These are phyloP conservation scores for Cottus gobio DNA, from an alignment of 2,113 vertebrate genomes.

Conservation along the genomic window DNA sequence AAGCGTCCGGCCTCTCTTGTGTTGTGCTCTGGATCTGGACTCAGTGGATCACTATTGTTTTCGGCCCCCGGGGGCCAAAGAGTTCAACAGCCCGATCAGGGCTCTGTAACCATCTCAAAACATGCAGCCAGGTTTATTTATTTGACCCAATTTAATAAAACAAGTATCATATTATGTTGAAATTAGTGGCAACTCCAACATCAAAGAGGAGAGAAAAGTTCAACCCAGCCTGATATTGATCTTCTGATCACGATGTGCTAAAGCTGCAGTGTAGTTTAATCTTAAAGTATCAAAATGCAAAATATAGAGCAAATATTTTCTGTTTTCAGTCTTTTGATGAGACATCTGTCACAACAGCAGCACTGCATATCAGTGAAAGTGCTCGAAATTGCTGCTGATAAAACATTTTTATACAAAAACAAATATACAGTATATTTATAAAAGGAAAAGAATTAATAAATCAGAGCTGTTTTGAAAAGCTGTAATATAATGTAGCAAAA, in stretches of 20 bases:
- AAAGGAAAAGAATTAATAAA: background rate
- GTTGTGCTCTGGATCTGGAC: conserved; percentile 45
- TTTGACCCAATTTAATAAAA: background rate
- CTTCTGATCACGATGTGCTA: no score
- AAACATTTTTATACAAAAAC: background rate
- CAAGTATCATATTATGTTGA: no score
- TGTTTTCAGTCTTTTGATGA: background rate
- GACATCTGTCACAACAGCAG: background rate
- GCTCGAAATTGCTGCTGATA: no score
- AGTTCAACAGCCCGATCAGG: background rate
- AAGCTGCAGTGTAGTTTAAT: background rate
- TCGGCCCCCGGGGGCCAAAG: conserved; percentile 3
- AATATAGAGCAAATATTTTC: background rate
- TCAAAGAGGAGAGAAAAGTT: no score
- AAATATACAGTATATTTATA: no score
- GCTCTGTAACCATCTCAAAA: background rate
- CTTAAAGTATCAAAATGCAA: background rate
- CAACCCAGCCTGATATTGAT: no score
- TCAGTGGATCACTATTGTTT: conserved; percentile 51
- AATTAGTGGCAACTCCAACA: no score
- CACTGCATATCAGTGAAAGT: background rate
- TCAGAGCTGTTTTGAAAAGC: background rate
- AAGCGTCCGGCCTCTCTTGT: conserved; percentile 53
- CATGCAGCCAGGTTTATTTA: background rate
- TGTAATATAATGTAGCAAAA: no score